Evolutionary conservation across 2,113 vertebrate species (phyloP).

Genomic region (Callionymus lyra): DNA sequence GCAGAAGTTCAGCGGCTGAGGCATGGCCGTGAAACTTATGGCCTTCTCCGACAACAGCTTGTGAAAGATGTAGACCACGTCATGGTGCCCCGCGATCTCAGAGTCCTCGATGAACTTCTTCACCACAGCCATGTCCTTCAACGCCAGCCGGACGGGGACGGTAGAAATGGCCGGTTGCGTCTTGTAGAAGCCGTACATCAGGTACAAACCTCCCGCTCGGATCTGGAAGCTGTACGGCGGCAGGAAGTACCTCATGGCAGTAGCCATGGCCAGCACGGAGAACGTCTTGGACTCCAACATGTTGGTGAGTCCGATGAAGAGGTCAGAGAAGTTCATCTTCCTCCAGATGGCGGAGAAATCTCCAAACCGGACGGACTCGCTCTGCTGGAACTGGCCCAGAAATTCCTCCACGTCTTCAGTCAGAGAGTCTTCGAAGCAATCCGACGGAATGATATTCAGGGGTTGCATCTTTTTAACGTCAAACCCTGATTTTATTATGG

Average conservation of each 20-base stretch:
- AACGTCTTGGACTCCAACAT: constrained; percentile 69
- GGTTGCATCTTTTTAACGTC: constrained; percentile 24
- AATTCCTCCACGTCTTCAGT: constrained; percentile 79
- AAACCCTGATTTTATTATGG: too few species aligned
- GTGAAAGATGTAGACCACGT: constrained; percentile 75
- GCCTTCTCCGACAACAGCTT: constrained; percentile 71
- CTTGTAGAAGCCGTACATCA: constrained; percentile 80
- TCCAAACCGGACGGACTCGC: constrained; percentile 77
- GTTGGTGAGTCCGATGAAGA: constrained; percentile 64
- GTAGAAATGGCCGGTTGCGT: constrained; percentile 75
- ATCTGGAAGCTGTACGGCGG: constrained; percentile 88
- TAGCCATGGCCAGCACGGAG: constrained; percentile 65
- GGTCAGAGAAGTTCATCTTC: constrained; percentile 70
- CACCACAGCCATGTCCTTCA: constrained; percentile 79
- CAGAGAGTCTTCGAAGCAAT: constrained; percentile 50
- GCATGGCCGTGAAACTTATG: constrained; percentile 83
- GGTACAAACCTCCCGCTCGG: constrained; percentile 83
- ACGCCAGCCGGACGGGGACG: constrained; percentile 75
- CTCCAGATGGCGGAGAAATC: constrained; percentile 78
- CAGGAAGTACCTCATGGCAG: constrained; percentile 77
- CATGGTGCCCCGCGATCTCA: constrained; percentile 70
- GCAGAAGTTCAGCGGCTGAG: constrained; percentile 56
- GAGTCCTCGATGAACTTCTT: constrained; percentile 74
- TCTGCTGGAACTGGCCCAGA: constrained; percentile 76
- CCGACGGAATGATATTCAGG: background rate